Evolutionary conservation across 2,888 invertebrate genomes (phyloP), one percentile per base, ranked within the genome.

Genomic region (Drosophila fulvimacula): DNA sequence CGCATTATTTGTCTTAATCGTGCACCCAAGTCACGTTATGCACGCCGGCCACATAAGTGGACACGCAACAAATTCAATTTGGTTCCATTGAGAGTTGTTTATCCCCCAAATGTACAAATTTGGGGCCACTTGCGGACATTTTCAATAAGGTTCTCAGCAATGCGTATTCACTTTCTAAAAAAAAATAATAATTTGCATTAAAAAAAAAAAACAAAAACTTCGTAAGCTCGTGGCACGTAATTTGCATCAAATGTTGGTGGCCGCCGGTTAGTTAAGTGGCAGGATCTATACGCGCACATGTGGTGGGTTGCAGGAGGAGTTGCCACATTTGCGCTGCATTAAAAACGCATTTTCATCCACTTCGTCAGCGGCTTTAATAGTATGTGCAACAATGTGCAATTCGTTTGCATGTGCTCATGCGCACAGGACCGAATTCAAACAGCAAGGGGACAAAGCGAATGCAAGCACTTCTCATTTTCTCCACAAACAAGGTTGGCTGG

Each of bases 261-360:
- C 30, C 30, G 30, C 30, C 30, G 3, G 30, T 30, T 30, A 10
- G 30, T 60, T 73, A 64, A 69, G 76, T 59, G 69, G 46, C 39
- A 68, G 51, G 63, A 68, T 63, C 44, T 57, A 48, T 59, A 39
- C 19, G 59, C 17, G 34, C 52, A 59, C 46, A 64, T 77, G 61
- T 36, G 61, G 56, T 66, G 57, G 34, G 46, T 57, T 73, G 67
- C 66, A 59, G 69, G 60, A 74, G 57, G 63, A 79, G 63, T 81
- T 81, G 82, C 82, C 75, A 73, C 82, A 86, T 77, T 83, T 81
- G 71, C 81, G 80, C 73, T 84, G 82, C 87, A 87, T 83, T 83
- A 84, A 87, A 84, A 83, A 82, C 72, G 72, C 84, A 87, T 84
- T 87, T 80, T 72, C 71, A 82, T 79, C 68, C 55, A 39, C 58